These are phyloP conservation scores for Agrilus planipennis DNA, from an alignment of 1,140 invertebrate genomes.

Conservation along the genomic window DNA sequence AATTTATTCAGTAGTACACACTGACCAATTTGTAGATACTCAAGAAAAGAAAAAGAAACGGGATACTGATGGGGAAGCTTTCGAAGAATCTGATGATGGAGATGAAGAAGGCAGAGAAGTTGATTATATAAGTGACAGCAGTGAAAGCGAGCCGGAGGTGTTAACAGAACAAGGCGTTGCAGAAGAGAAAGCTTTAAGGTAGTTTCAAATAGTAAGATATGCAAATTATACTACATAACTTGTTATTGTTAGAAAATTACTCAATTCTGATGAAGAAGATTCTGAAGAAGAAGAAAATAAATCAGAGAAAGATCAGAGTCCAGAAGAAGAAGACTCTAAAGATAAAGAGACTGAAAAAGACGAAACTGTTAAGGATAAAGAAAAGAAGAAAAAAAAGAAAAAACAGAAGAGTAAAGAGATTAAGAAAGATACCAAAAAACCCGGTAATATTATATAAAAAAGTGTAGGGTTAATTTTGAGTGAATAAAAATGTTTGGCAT, in stretches of 20 bases:
- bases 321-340: slow-evolving; percentile 39
- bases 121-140: slow-evolving; percentile 78
- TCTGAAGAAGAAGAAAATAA: slow-evolving; percentile 68
- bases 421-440: slow-evolving; percentile 40
- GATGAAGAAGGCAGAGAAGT: slow-evolving; percentile 88
- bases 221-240: background rate
- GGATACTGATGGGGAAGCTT: slow-evolving; percentile 72
- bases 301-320: slow-evolving; percentile 45
- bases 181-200: slow-evolving; percentile 74
- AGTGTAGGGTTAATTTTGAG: no score
- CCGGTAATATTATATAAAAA: no score
- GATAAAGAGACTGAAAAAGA: slow-evolving; percentile 49
- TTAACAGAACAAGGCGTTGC: slow-evolving; percentile 48
- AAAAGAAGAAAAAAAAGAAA: slow-evolving; percentile 46
- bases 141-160: slow-evolving; percentile 64
- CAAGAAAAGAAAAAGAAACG: slow-evolving; percentile 69
- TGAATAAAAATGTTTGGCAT: slow-evolving; percentile 3
- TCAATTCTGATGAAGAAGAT: slow-evolving; percentile 84
- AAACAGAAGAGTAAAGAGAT: slow-evolving; percentile 51
- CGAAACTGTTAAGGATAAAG: slow-evolving; percentile 43
- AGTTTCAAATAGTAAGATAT: slow-evolving; percentile 7
- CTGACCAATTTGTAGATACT: no score
- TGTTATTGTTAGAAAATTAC: slow-evolving; percentile 45
- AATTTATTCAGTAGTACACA: no score
- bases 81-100: slow-evolving; percentile 93